Evolutionary conservation across 1,140 invertebrate species (phyloP), one percentile per base, ranked within the genome.

Genomic region (Heliconius hewitsoni): DNA sequence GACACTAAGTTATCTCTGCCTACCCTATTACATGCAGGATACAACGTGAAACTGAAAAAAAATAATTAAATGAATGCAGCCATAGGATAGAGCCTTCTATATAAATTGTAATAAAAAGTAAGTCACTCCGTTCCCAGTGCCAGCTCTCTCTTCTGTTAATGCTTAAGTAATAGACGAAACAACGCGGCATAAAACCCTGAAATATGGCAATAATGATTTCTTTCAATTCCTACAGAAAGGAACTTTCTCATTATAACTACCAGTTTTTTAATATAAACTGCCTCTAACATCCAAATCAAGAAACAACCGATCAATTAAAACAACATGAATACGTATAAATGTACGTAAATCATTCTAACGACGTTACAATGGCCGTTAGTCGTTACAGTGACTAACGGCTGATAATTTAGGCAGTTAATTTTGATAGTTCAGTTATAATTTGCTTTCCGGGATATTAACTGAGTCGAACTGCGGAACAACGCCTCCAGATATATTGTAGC

Each of bases 401-500:
- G 70, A 77, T 71, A 77, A 77, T 77, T 77, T 55, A 72, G 76
- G 76, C 76, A 77, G 76, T 77, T 77, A 77, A 77, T 77, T 71
- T 77, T 77, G 76, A 77, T 77, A 77, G 76, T 77, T 77, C 66
- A 23, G 46, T 77, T 77, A 77, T 77, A 77, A 77, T 77, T 77
- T 71, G 76, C 70, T 77, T 77, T 55, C 66, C 76, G 76, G 76
- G 46, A 77, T 77, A 71, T 77, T 77, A 71, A 77, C 76, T 71
- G 27, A 52, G 34, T 70, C 34, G 39, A 76, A 72, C 57, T 55
- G 70, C 23, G 66, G 57, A 70, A 71, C 42, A n/a, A 70, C 46
- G 27, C 27, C 46, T 73, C 46, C 46, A 77, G 76, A 77, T 77
- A 71, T 77, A 77, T 71, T 16, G 57, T 23, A 72, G 71, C 71